Evolutionary conservation across 2,888 invertebrate species (phyloP).

Genomic region (Glaucopsyche alexis): DNA sequence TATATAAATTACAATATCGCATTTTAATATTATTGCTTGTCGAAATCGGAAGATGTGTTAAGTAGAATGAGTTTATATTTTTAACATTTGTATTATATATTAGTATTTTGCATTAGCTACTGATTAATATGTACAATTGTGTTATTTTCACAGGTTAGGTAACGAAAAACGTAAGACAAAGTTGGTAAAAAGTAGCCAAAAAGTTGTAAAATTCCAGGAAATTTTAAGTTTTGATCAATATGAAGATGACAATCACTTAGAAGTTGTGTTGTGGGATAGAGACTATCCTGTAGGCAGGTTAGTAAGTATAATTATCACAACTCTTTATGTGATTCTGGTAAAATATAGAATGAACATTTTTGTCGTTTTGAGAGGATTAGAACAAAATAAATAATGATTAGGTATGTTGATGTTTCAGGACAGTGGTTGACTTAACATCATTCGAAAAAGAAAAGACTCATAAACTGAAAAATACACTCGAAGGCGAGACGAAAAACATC

Average conservation of each 20-base stretch:
- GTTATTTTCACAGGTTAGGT: slow-evolving; percentile 83
- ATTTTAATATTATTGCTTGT: too few relatives aligned
- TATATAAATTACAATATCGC: too few relatives aligned
- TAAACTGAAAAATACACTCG: slow-evolving; percentile 88
- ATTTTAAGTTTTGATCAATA: slow-evolving; percentile 96
- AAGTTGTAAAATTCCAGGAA: slow-evolving; percentile 91
- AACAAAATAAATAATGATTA: neutral
- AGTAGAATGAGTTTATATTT: too few relatives aligned
- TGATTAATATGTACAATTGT: neutral
- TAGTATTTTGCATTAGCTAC: neutral
- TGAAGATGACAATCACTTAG: slow-evolving; percentile 93
- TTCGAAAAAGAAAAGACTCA: slow-evolving; percentile 94
- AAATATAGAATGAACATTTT: too few relatives aligned
- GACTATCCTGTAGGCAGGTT: slow-evolving; percentile 81
- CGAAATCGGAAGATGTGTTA: too few relatives aligned
- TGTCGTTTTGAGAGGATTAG: too few relatives aligned
- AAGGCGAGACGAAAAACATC: slow-evolving; percentile 84
- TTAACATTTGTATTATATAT: neutral
- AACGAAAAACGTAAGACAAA: slow-evolving; percentile 97
- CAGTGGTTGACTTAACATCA: slow-evolving; percentile 86
- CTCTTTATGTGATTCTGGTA: neutral
- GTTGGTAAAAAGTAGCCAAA: slow-evolving; percentile 80
- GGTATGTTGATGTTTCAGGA: slow-evolving; percentile 53
- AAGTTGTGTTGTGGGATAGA: slow-evolving; percentile 92
- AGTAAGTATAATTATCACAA: neutral